phyloP scores from a whole-genome alignment of 1,140 invertebrate species.

The Araneus ventricosus region DNA sequence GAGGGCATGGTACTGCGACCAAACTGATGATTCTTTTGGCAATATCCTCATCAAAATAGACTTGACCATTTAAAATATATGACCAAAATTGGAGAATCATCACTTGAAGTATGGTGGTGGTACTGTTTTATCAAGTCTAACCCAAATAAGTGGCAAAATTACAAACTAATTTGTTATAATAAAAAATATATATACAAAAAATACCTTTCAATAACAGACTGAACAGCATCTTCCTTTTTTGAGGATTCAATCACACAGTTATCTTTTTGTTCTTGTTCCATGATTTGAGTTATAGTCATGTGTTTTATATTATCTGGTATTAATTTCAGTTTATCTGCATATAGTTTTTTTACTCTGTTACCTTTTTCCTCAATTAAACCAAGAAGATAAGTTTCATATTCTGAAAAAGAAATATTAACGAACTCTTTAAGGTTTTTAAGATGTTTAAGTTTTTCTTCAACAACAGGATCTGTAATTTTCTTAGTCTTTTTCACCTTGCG shows the following conservation, averaged over 20 bases:
- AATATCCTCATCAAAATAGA: too few relatives aligned
- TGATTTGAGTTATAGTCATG: background rate
- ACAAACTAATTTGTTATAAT: background rate
- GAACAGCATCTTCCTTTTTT: background rate
- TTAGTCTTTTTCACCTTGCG: background rate
- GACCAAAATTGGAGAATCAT: too few relatives aligned
- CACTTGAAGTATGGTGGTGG: too few relatives aligned
- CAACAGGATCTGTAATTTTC: background rate
- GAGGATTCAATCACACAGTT: background rate
- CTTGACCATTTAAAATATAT: too few relatives aligned
- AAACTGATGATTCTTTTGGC: too few relatives aligned
- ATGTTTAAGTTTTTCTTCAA: background rate
- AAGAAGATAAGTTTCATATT: constrained; percentile 14
- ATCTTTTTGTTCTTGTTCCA: background rate
- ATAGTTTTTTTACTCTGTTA: constrained; percentile 9
- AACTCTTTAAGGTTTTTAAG: background rate
- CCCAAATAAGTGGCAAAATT: too few relatives aligned
- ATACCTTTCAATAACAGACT: background rate
- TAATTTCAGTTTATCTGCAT: constrained; percentile 7
- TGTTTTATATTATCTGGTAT: constrained; percentile 23
- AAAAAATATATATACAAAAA: background rate
- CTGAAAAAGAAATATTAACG: background rate
- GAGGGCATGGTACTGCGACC: too few relatives aligned
- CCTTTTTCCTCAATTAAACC: background rate
- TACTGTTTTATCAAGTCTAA: too few relatives aligned